Percentiles rank a stretch among this genome's conserved stretches.
Evolutionary conservation across 2,888 invertebrate species (phyloP).

Genomic region (Augiades crinisus): DNA sequence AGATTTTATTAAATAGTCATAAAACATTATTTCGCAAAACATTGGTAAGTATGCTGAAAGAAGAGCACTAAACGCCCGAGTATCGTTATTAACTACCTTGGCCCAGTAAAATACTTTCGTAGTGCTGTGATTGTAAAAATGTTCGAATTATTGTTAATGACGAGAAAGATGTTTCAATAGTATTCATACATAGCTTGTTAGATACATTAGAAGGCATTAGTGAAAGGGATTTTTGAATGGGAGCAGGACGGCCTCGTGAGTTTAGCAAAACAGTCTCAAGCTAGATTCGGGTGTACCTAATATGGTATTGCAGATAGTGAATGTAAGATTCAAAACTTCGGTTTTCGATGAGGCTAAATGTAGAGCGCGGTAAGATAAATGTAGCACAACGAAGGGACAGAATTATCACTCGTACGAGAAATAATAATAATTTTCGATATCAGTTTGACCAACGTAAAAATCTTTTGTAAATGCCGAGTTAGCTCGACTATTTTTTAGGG

Average conservation of each 20-base stretch:
- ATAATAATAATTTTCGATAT: no score
- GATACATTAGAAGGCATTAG: conserved; percentile 14
- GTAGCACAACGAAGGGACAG: no score
- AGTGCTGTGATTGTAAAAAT: conserved; percentile 37
- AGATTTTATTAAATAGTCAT: neutral
- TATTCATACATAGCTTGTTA: conserved; percentile 1
- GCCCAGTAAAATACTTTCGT: conserved; percentile 35
- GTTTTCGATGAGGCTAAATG: conserved; percentile 6
- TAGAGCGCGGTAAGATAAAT: conserved; percentile 3
- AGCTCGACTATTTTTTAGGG: no score
- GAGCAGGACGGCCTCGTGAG: conserved; percentile 21
- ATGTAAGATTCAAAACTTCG: conserved; percentile 5
- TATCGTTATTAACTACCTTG: conserved; percentile 35
- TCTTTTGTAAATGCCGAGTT: no score
- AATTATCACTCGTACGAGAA: no score
- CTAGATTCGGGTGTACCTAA: conserved; percentile 10
- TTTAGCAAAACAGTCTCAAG: conserved; percentile 12
- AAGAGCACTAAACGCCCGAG: conserved; percentile 16
- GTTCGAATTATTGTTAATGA: conserved; percentile 13
- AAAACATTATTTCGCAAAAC: neutral
- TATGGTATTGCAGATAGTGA: conserved; percentile 4
- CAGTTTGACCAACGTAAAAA: no score
- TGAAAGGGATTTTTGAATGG: conserved; percentile 21
- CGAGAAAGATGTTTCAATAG: conserved; percentile 16
- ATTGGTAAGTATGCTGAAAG: conserved; percentile 18